Evolutionary conservation across 1,140 invertebrate genomes (phyloP).

Genomic region (Drosophila repleta): DNA sequence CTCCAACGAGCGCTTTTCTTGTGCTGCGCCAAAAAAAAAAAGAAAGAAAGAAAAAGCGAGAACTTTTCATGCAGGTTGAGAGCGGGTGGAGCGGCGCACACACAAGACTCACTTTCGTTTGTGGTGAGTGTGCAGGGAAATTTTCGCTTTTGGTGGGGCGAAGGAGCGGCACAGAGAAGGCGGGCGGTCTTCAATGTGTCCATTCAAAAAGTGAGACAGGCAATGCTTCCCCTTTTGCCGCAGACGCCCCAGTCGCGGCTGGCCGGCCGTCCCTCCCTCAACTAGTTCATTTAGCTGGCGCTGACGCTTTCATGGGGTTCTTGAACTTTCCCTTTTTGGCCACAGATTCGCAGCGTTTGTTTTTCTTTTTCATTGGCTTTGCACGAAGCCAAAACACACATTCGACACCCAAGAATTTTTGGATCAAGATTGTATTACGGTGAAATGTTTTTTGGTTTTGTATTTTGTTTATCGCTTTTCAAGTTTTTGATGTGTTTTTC

Average conservation of each 20-base stretch:
- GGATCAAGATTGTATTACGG: constrained; percentile 45
- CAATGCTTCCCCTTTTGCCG: constrained; percentile 28
- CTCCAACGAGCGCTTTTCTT: constrained; percentile 39
- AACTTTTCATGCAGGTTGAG: constrained; percentile 29
- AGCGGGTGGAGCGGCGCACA: background rate
- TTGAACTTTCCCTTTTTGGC: constrained; percentile 57
- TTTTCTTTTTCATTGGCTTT: constrained; percentile 40
- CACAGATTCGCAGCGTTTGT: constrained; percentile 46
- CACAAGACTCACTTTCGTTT: constrained; percentile 60
- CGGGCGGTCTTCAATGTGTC: background rate
- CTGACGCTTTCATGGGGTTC: constrained; percentile 72
- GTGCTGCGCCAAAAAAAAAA: constrained; percentile 18
- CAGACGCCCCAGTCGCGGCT: background rate
- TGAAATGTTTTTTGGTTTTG: background rate
- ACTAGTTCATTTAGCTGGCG: constrained; percentile 38
- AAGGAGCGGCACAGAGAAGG: background rate
- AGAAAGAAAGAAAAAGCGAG: background rate
- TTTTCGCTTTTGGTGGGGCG: constrained; percentile 7
- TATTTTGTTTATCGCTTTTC: constrained; percentile 26
- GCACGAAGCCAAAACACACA: background rate
- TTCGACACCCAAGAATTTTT: constrained; percentile 24
- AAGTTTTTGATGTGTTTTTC: constrained; percentile 10
- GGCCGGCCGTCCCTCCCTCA: background rate
- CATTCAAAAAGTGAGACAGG: constrained; percentile 61
- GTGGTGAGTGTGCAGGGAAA: constrained; percentile 46